Evolutionary conservation across 2,888 invertebrate species (phyloP).

Genomic region (Pseudococcus longispinus): DNA sequence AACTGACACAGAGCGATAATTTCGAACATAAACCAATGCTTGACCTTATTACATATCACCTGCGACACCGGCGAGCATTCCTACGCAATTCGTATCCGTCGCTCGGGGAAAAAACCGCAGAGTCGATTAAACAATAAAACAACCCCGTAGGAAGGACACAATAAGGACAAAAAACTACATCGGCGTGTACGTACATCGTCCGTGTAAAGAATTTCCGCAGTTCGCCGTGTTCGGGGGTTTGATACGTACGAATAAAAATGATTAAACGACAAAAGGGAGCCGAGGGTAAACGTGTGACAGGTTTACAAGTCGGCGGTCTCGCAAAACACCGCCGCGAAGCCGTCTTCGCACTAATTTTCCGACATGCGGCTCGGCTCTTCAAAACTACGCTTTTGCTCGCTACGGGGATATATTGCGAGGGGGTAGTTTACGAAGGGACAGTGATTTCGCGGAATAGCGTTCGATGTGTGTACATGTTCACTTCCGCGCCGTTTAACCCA

Average conservation of each 20-base stretch:
- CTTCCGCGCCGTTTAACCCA: conserved; percentile 36
- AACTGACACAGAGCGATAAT: no score
- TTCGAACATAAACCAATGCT: no score
- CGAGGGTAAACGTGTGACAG: conserved; percentile 53
- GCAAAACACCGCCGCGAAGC: conserved; percentile 50
- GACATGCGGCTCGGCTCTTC: background rate
- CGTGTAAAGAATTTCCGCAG: conserved; percentile 18
- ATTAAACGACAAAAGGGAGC: conserved; percentile 50
- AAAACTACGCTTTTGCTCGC: background rate
- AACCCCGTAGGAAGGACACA: background rate
- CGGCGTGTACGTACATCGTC: background rate
- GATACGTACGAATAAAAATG: conserved; percentile 44
- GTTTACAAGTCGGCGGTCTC: conserved; percentile 53
- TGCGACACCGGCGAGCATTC: no score
- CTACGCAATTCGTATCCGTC: no score
- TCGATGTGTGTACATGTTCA: background rate
- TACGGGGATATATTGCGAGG: background rate
- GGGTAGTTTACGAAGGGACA: background rate
- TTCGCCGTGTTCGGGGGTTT: background rate
- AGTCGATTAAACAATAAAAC: background rate
- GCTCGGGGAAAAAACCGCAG: no score
- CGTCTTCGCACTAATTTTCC: conserved; percentile 51
- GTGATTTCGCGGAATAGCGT: background rate
- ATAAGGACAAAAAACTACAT: background rate
- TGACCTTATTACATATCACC: no score